These are phyloP conservation scores for Clarias fuscus DNA, from an alignment of 2,797 vertebrate species.

Conservation along the genomic window DNA sequence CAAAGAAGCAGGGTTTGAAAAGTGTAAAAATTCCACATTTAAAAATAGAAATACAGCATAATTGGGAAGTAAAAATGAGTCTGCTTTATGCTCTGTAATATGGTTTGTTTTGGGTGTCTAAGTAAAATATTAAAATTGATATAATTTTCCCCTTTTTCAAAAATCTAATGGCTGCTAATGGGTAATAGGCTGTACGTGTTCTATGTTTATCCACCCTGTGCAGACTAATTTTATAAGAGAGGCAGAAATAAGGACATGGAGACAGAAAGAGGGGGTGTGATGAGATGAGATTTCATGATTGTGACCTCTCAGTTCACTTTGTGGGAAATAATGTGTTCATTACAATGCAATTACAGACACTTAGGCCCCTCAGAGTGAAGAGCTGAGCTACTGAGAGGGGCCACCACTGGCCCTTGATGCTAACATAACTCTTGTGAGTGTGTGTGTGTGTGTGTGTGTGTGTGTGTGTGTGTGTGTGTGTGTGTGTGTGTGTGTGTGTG, in stretches of 20 bases:
- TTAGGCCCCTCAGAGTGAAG: conserved; percentile 69
- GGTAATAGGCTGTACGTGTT: conserved; percentile 18
- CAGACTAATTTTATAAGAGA: conserved; percentile 22
- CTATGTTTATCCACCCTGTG: conserved; percentile 15
- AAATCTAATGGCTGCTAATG: conserved; percentile 24
- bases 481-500: conserved; percentile 43
- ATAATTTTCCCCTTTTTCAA: not conserved
- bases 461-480: conserved; percentile 25
- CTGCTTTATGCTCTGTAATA: not conserved
- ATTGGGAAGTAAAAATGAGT: not conserved
- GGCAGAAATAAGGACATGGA: conserved; percentile 22
- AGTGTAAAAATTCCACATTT: not conserved
- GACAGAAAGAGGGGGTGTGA: conserved; percentile 22
- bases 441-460: conserved; percentile 28
- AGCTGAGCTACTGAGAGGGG: conserved; percentile 55
- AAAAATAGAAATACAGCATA: not conserved
- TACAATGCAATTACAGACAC: conserved; percentile 76
- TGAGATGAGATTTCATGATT: conserved; percentile 55
- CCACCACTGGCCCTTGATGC: conserved; percentile 59
- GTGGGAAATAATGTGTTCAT: conserved; percentile 77
- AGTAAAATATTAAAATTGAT: conserved; percentile 24
- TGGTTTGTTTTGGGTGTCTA: not conserved
- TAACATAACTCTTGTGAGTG: conserved; percentile 51
- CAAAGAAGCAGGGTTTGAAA: not conserved
- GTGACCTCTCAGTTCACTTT: conserved; percentile 66